Base-by-base conservation (phyloP, 1,140 invertebrate species). In the Acromyrmex echinatior region DNA sequence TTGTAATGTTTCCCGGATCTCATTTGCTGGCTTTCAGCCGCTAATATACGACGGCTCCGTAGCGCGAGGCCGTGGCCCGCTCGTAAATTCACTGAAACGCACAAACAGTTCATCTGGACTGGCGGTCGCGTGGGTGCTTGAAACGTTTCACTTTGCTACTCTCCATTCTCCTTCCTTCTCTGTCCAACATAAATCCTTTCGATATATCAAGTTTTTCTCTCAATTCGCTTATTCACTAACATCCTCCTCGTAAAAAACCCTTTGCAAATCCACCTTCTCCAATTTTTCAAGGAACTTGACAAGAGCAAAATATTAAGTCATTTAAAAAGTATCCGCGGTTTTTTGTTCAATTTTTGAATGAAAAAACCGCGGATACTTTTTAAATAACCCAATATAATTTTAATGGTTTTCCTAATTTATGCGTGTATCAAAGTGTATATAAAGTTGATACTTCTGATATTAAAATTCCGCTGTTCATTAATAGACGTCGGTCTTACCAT, bases 1-100 rank as follows among this genome's bases (percentile, higher is more conserved):
- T 93, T 93, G 92, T 93, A 92, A 93, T 93, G 92, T 93, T 93
- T 93, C 91, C 90, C 87, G 91, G 92, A 93, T 92, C 92, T 93
- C 92, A 93, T 93, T 93, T 93, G 91, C 90, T 92, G 90, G 92
- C 91, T 93, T 93, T 93, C 93, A 93, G 90, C 71, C 76, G 89
- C 77, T 93, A 93, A 93, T 93, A 93, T 93, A 93, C 89, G 91
- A 62, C 90, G 66, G 89, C 78, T 85, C 66, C 82, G 77, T 92
- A 92, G 80, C 86, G 35, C 77, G 79, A 86, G 92, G 87, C 92
- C 86, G 73, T 68, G 86, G 85, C 76, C 78, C 76, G 71, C 89
- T 81, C 86, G 89, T 93, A 93, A 82, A 93, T 91, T 93, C 91
- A 93, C 84, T 93, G 93, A 91, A 93, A 93, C 88, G 88, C 87